A percentile compares a stretch with the other conserved stretches of the same genome.
Evolutionary conservation across 1,140 invertebrate species (phyloP).

Genomic region (Trichogramma pretiosum): DNA sequence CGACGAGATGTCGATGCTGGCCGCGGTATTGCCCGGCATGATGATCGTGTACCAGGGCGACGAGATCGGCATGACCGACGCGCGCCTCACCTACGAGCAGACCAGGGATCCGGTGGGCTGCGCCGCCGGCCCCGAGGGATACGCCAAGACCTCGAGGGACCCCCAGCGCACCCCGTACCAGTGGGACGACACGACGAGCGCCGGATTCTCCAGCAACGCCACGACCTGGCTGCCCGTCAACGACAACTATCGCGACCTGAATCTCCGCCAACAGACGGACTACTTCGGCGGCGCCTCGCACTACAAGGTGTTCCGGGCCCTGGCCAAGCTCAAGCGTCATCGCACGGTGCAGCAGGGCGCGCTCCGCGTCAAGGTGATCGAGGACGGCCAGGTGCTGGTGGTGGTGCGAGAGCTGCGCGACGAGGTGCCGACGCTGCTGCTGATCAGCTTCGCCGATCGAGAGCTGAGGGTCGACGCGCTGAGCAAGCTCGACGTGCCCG

Average conservation of each 20-base stretch:
- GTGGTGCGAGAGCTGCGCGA: background rate
- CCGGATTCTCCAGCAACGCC: constrained; percentile 54
- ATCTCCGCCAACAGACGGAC: constrained; percentile 42
- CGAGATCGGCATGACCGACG: constrained; percentile 62
- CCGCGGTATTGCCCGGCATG: constrained; percentile 62
- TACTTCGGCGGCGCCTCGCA: constrained; percentile 23
- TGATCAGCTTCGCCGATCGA: constrained; percentile 6
- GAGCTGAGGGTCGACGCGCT: constrained; percentile 18
- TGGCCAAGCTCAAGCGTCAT: constrained; percentile 38
- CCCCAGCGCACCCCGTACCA: constrained; percentile 64
- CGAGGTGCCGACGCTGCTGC: background rate
- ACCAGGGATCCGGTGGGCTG: constrained; percentile 51
- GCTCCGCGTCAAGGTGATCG: constrained; percentile 27
- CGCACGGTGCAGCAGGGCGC: constrained; percentile 35
- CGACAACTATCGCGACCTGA: constrained; percentile 44
- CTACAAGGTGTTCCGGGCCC: constrained; percentile 46
- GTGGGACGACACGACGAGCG: constrained; percentile 51
- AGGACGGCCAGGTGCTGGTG: constrained; percentile 15
- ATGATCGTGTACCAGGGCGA: constrained; percentile 70
- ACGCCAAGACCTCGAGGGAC: constrained; percentile 52
- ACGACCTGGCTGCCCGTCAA: constrained; percentile 62
- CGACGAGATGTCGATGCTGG: constrained; percentile 62
- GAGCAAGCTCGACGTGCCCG: constrained; percentile 17
- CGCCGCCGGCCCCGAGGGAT: constrained; percentile 48
- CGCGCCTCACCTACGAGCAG: constrained; percentile 44